Evolutionary conservation across 2,113 vertebrate genomes (phyloP).

Genomic region (Pampusana beccarii): DNA sequence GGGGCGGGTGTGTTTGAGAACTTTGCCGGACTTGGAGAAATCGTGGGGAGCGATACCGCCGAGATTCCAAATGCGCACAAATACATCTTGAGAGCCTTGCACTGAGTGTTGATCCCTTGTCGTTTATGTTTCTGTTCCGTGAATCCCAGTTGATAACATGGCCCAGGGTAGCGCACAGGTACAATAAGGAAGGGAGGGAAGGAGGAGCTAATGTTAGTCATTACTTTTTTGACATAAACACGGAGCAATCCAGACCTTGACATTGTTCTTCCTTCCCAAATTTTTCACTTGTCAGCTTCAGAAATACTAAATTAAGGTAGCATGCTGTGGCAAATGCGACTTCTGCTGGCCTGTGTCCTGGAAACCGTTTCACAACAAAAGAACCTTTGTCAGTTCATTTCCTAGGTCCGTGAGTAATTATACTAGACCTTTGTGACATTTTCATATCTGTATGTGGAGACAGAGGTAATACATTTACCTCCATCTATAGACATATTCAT

Average conservation of each 20-base stretch:
- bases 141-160: neutral
- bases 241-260: neutral
- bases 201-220: neutral
- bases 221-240: fast-evolving
- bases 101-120: fast-evolving
- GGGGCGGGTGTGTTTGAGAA: neutral
- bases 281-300: neutral
- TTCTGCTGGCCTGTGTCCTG: neutral
- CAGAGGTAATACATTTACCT: neutral
- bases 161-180: neutral
- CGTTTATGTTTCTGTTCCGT: neutral
- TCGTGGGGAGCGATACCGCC: neutral
- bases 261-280: neutral
- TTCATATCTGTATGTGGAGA: neutral
- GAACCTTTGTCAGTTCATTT: neutral
- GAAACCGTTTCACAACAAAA: neutral
- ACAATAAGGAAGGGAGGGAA: neutral
- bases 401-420: neutral
- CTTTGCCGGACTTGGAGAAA: neutral
- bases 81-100: neutral
- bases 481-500: fast-evolving
- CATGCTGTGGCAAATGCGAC: fast-evolving
- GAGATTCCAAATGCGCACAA: fast-evolving
- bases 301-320: neutral
- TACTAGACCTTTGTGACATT: neutral